These are phyloP conservation scores for Octodon degus DNA, from an alignment of 2,113 vertebrate species.

Conservation along the genomic window DNA sequence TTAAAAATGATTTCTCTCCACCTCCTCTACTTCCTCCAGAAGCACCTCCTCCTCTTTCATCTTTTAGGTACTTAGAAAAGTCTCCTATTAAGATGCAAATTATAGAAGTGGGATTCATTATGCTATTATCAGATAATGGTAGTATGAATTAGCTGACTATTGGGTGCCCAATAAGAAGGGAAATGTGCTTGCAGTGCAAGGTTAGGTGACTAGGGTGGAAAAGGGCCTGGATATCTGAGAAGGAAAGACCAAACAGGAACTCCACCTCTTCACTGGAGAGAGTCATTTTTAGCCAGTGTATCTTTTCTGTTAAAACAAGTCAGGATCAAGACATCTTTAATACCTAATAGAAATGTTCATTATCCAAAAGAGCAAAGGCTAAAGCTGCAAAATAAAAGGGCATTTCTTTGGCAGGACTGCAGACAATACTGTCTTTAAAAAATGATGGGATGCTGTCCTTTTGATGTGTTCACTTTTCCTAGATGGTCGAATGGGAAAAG, in stretches of 20 bases:
- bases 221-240: neutral
- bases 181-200: neutral
- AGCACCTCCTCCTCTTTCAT: neutral
- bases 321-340: neutral
- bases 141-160: conserved; percentile 20
- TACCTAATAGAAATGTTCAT: neutral
- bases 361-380: neutral
- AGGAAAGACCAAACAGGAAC: neutral
- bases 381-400: neutral
- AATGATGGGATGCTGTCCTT: neutral
- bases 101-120: conserved; percentile 58
- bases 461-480: neutral
- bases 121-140: conserved; percentile 55
- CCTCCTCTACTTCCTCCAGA: neutral
- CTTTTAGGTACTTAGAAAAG: conserved; percentile 6
- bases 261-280: neutral
- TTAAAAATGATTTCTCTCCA: conserved; percentile 41
- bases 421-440: neutral
- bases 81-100: conserved; percentile 73
- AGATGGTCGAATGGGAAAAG: neutral
- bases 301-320: conserved; percentile 3
- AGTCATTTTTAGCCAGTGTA: neutral
- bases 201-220: neutral
- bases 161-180: neutral
- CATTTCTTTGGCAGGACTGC: neutral